Conservation (phyloP, 2,797 vertebrate species). For the Heterohyrax brucei region DNA sequence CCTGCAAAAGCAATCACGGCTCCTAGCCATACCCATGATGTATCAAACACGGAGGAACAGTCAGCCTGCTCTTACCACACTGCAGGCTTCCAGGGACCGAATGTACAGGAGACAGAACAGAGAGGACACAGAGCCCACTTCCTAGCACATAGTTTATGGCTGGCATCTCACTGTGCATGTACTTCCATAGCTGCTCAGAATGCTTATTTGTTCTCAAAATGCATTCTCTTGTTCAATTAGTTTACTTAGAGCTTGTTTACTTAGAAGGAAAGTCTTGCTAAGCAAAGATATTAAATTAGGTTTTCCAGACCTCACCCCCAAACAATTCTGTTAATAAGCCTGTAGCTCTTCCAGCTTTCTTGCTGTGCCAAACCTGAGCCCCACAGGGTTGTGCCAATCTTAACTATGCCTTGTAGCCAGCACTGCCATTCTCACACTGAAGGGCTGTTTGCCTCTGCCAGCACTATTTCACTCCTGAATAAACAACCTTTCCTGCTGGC, state of each 20-base stretch:
- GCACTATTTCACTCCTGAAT: conserved; percentile 16
- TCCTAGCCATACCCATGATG: background rate
- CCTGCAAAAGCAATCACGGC: conserved; percentile 2
- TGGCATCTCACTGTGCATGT: background rate
- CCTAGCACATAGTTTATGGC: conserved; percentile 18
- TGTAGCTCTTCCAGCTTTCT: conserved; percentile 39
- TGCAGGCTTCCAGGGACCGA: conserved; percentile 41
- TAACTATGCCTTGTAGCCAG: conserved; percentile 26
- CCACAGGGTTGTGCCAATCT: conserved; percentile 38
- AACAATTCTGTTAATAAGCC: conserved; percentile 67
- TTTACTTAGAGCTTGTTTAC: background rate
- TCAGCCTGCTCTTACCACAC: conserved; percentile 19
- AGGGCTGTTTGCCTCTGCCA: conserved; percentile 29
- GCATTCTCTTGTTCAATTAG: conserved; percentile 64
- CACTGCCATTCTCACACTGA: conserved; percentile 54
- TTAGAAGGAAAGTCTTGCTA: conserved; percentile 66
- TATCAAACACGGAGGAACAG: background rate
- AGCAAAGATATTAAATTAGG: conserved; percentile 66
- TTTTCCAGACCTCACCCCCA: conserved; percentile 58
- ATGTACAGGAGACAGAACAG: conserved; percentile 38
- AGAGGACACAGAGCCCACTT: conserved; percentile 6
- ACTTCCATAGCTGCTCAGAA: conserved; percentile 59
- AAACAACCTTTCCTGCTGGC: conserved; percentile 49
- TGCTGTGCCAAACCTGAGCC: conserved; percentile 29
- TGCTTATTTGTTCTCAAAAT: conserved; percentile 60